Evolutionary conservation across 2,888 invertebrate genomes (phyloP).

Genomic region (Syritta pipiens): DNA sequence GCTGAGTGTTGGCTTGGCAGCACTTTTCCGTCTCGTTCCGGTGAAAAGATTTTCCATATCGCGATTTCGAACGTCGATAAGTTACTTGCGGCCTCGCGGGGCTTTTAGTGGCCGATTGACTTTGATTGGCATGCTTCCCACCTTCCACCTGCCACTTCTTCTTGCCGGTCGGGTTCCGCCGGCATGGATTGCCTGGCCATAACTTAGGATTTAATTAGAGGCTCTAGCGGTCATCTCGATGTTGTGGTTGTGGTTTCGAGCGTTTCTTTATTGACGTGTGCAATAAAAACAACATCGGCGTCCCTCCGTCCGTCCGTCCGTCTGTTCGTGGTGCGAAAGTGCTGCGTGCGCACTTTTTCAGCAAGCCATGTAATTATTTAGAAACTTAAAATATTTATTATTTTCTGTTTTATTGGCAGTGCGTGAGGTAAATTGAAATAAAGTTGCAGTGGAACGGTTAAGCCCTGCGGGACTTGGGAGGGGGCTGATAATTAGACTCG

Average conservation of each 20-base stretch:
- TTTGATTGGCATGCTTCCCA: conserved; percentile 57
- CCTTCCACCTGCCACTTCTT: too few relatives aligned
- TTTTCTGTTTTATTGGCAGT: conserved; percentile 50
- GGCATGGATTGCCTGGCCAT: conserved; percentile 32
- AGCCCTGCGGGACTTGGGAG: too few relatives aligned
- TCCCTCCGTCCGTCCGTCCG: too few relatives aligned
- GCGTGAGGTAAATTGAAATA: conserved; percentile 52
- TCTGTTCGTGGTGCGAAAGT: neutral
- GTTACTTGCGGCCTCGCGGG: conserved; percentile 10
- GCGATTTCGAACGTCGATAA: conserved; percentile 49
- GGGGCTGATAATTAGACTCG: too few relatives aligned
- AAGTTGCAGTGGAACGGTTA: too few relatives aligned
- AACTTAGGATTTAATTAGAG: conserved; percentile 51
- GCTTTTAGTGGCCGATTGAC: conserved; percentile 49
- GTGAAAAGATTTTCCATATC: conserved; percentile 48
- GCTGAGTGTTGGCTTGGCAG: conserved; percentile 2
- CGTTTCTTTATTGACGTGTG: conserved; percentile 18
- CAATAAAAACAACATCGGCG: conserved; percentile 44
- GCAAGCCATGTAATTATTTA: conserved; percentile 10
- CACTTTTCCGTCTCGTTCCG: conserved; percentile 1
- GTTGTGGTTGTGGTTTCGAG: conserved; percentile 23
- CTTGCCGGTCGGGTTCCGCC: too few relatives aligned
- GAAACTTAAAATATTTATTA: conserved; percentile 50
- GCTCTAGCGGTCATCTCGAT: conserved; percentile 42
- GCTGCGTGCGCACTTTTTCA: neutral